These are phyloP conservation scores for Masnerella sp. DNA, from an alignment of 2,888 invertebrate genomes.

Conservation along the genomic window DNA sequence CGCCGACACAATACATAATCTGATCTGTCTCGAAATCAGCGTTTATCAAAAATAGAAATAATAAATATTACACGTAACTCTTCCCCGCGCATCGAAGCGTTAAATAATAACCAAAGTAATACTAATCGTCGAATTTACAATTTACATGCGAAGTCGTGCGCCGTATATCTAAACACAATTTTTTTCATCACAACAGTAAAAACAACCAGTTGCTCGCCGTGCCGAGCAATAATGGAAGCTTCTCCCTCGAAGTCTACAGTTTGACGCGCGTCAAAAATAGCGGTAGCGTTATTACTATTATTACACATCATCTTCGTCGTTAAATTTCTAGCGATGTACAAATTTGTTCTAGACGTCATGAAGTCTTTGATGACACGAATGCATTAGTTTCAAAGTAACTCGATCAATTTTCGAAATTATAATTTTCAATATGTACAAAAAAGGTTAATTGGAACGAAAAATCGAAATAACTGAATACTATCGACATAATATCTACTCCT, in stretches of 20 bases:
- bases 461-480: too few species aligned
- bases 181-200: conserved; percentile 54
- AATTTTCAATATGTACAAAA: too few species aligned
- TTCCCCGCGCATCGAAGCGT: too few species aligned
- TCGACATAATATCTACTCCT: too few species aligned
- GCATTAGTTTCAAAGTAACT: too few species aligned
- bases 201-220: conserved; percentile 46
- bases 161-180: conserved; percentile 43
- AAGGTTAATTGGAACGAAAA: too few species aligned
- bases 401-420: too few species aligned
- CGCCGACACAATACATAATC: conserved; percentile 37
- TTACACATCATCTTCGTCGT: conserved; percentile 40
- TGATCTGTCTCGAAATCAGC: conserved; percentile 15
- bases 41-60: conserved; percentile 48
- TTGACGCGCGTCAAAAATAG: conserved; percentile 55
- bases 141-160: conserved; percentile 4
- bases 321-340: conserved; percentile 57
- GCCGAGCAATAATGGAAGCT: conserved; percentile 55
- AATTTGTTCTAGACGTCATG: conserved; percentile 45
- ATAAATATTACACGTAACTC: too few species aligned
- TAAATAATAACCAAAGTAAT: conserved; percentile 14
- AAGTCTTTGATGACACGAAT: conserved; percentile 9
- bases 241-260: conserved; percentile 52
- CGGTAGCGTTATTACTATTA: conserved; percentile 52
- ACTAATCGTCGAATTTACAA: conserved; percentile 37